Evolutionary conservation across 2,797 vertebrate genomes (phyloP).

Genomic region (Pseudopleuronectes americanus): DNA sequence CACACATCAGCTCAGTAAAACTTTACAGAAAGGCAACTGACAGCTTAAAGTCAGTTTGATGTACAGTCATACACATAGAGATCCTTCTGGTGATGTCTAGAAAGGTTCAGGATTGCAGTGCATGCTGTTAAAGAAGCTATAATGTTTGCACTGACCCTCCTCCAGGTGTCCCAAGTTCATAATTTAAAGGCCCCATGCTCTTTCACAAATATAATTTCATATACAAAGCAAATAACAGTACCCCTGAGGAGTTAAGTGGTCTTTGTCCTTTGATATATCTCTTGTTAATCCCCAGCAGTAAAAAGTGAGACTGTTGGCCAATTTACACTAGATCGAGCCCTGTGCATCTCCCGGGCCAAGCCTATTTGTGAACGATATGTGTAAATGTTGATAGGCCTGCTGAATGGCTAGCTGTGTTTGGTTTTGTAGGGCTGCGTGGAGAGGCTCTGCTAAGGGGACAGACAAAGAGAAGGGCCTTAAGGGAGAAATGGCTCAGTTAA

Average conservation of each 20-base stretch:
- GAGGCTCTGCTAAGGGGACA: conserved; percentile 56
- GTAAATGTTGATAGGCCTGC: conserved; percentile 71
- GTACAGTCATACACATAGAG: too few species aligned
- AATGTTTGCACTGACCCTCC: conserved; percentile 26
- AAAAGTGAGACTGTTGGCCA: conserved; percentile 68
- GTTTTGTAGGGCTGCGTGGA: conserved; percentile 70
- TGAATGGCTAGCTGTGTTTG: conserved; percentile 75
- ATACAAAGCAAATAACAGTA: conserved; percentile 75
- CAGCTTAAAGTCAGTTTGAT: too few species aligned
- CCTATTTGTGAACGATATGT: conserved; percentile 74
- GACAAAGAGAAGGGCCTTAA: conserved; percentile 74
- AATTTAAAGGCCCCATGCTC: conserved; percentile 63
- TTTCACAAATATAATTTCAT: conserved; percentile 62
- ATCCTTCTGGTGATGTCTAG: background rate
- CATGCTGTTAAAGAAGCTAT: background rate
- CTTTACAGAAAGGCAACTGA: too few species aligned
- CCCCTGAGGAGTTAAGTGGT: conserved; percentile 67
- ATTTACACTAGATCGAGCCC: conserved; percentile 60
- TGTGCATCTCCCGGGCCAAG: conserved; percentile 49
- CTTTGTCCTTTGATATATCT: conserved; percentile 59
- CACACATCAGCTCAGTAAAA: too few species aligned
- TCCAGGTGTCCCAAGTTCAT: conserved; percentile 39
- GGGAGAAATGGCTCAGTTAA: conserved; percentile 82
- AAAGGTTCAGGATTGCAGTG: background rate
- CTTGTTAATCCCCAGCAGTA: conserved; percentile 62